Conservation (phyloP, 2,113 vertebrate species). For the Gadus macrocephalus region DNA sequence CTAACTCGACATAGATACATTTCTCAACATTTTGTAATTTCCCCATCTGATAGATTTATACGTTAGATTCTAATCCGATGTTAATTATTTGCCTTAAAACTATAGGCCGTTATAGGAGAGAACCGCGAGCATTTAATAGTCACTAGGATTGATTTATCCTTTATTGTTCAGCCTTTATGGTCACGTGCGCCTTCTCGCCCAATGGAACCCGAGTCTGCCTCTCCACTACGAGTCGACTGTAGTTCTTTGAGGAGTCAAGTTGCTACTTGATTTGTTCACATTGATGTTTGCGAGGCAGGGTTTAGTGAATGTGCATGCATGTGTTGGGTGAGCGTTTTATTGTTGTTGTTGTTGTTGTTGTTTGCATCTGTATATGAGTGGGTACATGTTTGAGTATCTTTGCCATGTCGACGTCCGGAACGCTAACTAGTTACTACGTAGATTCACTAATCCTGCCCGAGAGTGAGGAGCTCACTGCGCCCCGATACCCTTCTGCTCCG, state of each 20-base stretch:
- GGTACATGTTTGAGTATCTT: conserved; percentile 63
- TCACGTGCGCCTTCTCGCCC: conserved; percentile 82
- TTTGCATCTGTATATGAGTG: conserved; percentile 58
- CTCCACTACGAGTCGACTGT: conserved; percentile 93
- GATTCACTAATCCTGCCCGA: conserved; percentile 91
- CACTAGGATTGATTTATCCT: conserved; percentile 97
- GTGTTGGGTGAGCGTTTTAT: conserved; percentile 48
- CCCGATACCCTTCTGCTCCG: conserved; percentile 78
- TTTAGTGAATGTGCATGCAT: conserved; percentile 68
- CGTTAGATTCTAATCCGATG: conserved; percentile 47
- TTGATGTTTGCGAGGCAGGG: conserved; percentile 88
- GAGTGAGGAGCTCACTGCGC: conserved; percentile 82
- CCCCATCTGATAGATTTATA: conserved; percentile 15
- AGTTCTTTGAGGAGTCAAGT: conserved; percentile 90
- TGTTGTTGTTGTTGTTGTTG: conserved; percentile 35
- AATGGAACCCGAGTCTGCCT: conserved; percentile 80
- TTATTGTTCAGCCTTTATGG: conserved; percentile 91
- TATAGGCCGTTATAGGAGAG: conserved; percentile 88
- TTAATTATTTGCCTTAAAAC: conserved; percentile 82
- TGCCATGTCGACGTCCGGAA: conserved; percentile 90
- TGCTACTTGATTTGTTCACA: conserved; percentile 96
- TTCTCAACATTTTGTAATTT: conserved; percentile 3
- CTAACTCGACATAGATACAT: neutral
- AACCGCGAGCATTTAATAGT: conserved; percentile 92
- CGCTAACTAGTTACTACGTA: conserved; percentile 93